Evolutionary conservation across 2,888 invertebrate genomes (phyloP), one percentile per base, ranked within the genome.

Genomic region (Diachrysia chrysitis): DNA sequence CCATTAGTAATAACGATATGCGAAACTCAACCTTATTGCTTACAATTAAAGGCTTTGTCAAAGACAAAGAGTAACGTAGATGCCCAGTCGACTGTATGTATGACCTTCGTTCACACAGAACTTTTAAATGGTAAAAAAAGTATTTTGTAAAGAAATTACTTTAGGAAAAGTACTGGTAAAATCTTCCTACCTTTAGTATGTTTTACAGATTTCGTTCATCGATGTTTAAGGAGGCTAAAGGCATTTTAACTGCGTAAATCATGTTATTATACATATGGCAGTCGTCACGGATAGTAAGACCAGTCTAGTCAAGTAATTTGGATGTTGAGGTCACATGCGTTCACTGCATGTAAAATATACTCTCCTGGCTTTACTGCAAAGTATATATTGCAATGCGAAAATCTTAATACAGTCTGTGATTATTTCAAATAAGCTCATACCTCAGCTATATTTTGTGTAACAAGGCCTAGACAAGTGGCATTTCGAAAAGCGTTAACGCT

Each of bases 241-340:
- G 14, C 14, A n/a, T 42, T 42, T 42, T 1, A 0, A n/a, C n/a
- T 42, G n/a, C 42, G 42, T 42, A 42, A 42, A 42, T 42, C 5
- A 42, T 42, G 42, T n/a, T n/a, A 5, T 42, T n/a, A 42, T n/a
- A 42, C 42, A n/a, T 42, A 42, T 42, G 42, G 42, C 21, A 19
- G 10, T 51, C 21, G 21, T 46, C n/a, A 21, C 48, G 21, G 19
- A 51, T 19, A 51, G 48, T 19, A 19, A 21, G 48, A 21, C 48
- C 48, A 12, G 48, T 21, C 48, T 51, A 51, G 21, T 51, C 48
- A 19, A 51, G 19, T 19, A 51, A 51, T 51, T 51, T 12, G 48
- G 48, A 21, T 21, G 2, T 12, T 19, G 19, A 51, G 48, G 48
- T 10, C 48, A 21, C 4, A 42, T 51, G 21, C 19, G 19, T 51